These are phyloP conservation scores for Xylocampa areola DNA, from an alignment of 2,888 invertebrate genomes.

Conservation along the genomic window DNA sequence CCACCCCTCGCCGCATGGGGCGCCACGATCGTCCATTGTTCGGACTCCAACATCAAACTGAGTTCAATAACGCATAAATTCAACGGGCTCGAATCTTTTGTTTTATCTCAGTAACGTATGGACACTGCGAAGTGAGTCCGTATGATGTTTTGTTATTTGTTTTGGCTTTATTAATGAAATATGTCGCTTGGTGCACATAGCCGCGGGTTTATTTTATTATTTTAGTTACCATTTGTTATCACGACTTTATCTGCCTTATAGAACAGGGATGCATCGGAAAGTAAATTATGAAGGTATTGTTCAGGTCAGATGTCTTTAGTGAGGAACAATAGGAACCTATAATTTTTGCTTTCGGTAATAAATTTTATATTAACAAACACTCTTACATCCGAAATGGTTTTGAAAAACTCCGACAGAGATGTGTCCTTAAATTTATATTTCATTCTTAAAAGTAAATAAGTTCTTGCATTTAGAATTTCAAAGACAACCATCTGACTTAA, in stretches of 20 bases:
- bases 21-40: slow-evolving; percentile 88
- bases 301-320: slow-evolving; percentile 81
- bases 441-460: too few species aligned
- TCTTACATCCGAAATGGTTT: slow-evolving; percentile 55
- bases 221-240: slow-evolving; percentile 90
- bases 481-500: too few species aligned
- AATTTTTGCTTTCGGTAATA: slow-evolving; percentile 83
- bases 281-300: slow-evolving; percentile 89
- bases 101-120: slow-evolving; percentile 89
- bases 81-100: slow-evolving; percentile 86
- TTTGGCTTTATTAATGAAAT: slow-evolving; percentile 90
- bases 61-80: slow-evolving; percentile 88
- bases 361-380: slow-evolving; percentile 83
- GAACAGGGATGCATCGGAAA: slow-evolving; percentile 86
- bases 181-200: slow-evolving; percentile 85
- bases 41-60: slow-evolving; percentile 80
- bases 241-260: slow-evolving; percentile 87
- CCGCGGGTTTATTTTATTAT: slow-evolving; percentile 86
- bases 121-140: slow-evolving; percentile 89
- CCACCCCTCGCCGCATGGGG: slow-evolving; percentile 86
- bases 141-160: slow-evolving; percentile 85
- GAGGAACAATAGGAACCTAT: slow-evolving; percentile 85
- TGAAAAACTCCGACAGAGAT: slow-evolving; percentile 54
- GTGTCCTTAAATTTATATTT: slow-evolving; percentile 3
- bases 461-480: too few species aligned